These are phyloP conservation scores for Augiades crinisus DNA, from an alignment of 2,888 invertebrate species.

Conservation along the genomic window DNA sequence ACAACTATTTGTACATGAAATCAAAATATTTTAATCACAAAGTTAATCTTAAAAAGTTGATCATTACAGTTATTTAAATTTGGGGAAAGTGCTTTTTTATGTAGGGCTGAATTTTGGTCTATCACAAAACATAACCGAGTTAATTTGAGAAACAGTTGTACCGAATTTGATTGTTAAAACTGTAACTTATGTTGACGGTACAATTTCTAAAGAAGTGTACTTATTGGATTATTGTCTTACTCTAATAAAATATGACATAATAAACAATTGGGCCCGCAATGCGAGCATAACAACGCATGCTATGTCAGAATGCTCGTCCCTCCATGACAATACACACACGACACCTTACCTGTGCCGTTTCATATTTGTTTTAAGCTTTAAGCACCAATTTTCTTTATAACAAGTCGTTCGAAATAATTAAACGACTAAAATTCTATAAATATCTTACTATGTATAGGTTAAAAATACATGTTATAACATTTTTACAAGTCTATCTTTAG, in stretches of 20 bases:
- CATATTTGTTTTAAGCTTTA: slow-evolving; percentile 78
- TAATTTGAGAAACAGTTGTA: no score
- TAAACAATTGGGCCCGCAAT: slow-evolving; percentile 51
- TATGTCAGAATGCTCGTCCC: slow-evolving; percentile 76
- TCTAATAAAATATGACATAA: slow-evolving; percentile 5
- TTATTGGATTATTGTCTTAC: background rate
- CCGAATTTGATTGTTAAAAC: no score
- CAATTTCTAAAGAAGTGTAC: no score
- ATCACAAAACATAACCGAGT: no score
- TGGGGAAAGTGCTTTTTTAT: no score
- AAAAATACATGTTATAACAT: slow-evolving; percentile 81
- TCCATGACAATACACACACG: slow-evolving; percentile 74
- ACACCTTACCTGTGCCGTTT: slow-evolving; percentile 52
- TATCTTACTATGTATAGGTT: slow-evolving; percentile 81
- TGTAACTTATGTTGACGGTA: no score
- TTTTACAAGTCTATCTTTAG: slow-evolving; percentile 79
- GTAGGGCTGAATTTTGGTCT: no score
- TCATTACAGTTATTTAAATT: no score
- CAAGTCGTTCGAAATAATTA: slow-evolving; percentile 82
- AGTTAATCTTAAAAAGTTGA: no score
- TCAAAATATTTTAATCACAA: no score
- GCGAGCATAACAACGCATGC: slow-evolving; percentile 79
- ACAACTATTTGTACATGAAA: no score
- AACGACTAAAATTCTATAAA: slow-evolving; percentile 81
- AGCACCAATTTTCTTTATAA: slow-evolving; percentile 82